Conservation (phyloP, 2,797 vertebrate genomes). For the Cottoperca gobio region DNA sequence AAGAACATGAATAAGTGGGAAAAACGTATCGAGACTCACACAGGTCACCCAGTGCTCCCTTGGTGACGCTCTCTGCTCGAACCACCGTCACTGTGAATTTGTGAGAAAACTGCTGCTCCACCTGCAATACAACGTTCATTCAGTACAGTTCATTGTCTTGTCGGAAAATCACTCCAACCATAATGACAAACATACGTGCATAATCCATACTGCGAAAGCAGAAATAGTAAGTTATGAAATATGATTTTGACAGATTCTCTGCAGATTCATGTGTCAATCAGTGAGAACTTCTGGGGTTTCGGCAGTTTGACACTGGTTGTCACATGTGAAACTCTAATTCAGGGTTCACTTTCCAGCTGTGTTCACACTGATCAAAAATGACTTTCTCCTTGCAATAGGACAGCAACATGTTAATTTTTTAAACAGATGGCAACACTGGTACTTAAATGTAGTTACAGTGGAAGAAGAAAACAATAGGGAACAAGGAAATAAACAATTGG, state of each 20-base stretch:
- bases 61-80: constrained; percentile 93
- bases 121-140: constrained; percentile 82
- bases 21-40: constrained; percentile 84
- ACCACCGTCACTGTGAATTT: constrained; percentile 91
- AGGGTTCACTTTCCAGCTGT: background rate
- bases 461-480: background rate
- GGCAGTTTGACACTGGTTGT: background rate
- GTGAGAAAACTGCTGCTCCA: constrained; percentile 97
- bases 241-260: background rate
- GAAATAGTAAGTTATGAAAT: background rate
- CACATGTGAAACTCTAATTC: background rate
- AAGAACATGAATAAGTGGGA: background rate
- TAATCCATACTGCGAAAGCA: background rate
- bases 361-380: background rate
- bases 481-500: background rate
- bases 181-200: background rate
- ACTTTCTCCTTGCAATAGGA: background rate
- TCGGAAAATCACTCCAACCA: background rate
- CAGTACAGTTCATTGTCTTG: background rate
- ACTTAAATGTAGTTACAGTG: background rate
- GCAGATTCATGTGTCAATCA: background rate
- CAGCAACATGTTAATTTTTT: background rate
- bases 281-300: background rate
- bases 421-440: background rate
- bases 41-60: constrained; percentile 95